phyloP scores from a whole-genome alignment of 2,888 invertebrate genomes.

The Tetheella fluctuosa region DNA sequence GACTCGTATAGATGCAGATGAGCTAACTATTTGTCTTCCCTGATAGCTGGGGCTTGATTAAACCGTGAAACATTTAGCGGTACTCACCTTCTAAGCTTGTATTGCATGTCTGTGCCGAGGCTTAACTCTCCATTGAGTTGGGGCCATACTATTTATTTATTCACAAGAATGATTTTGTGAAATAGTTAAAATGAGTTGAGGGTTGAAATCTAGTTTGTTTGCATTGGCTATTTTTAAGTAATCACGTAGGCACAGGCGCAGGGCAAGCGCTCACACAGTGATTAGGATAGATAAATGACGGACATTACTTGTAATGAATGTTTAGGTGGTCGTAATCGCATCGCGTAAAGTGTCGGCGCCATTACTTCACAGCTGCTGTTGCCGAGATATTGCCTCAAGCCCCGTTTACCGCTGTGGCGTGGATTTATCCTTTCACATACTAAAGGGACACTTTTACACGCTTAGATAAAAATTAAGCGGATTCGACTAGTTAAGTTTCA shows the following conservation, averaged over 20 bases:
- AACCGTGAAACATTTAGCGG: constrained; percentile 81
- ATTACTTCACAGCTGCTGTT: constrained; percentile 82
- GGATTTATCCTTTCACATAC: constrained; percentile 67
- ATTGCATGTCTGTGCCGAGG: constrained; percentile 25
- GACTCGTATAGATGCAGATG: constrained; percentile 83
- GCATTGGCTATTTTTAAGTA: constrained; percentile 43
- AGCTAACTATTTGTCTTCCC: constrained; percentile 82
- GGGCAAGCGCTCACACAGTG: constrained; percentile 69
- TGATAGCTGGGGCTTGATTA: constrained; percentile 81
- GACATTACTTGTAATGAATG: constrained; percentile 84
- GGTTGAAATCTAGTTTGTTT: constrained; percentile 1
- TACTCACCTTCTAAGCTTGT: constrained; percentile 61
- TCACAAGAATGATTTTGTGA: neutral
- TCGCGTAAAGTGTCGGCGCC: constrained; percentile 83
- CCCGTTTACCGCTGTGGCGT: constrained; percentile 70
- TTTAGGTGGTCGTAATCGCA: constrained; percentile 84
- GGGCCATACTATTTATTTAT: neutral
- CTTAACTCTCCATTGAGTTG: constrained; percentile 9
- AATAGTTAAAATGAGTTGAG: neutral
- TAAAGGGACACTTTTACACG: constrained; percentile 54
- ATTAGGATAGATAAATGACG: constrained; percentile 83
- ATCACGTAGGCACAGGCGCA: constrained; percentile 49
- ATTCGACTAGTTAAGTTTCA: constrained; percentile 24
- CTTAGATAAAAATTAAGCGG: constrained; percentile 43
- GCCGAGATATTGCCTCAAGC: constrained; percentile 79